Evolutionary conservation across 2,113 vertebrate genomes (phyloP).

Genomic region (Hippocampus abdominalis): DNA sequence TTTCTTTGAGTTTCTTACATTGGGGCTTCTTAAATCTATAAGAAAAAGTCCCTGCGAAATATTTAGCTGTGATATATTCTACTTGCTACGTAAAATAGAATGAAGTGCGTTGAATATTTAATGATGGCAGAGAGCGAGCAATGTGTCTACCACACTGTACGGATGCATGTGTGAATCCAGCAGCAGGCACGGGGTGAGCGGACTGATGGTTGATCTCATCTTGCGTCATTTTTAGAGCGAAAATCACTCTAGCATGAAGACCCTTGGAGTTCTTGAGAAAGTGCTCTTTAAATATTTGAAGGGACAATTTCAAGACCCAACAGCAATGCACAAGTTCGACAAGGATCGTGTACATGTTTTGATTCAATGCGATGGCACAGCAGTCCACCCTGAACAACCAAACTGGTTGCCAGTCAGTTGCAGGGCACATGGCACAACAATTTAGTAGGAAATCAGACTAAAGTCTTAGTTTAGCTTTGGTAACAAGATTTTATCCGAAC

Average conservation of each 20-base stretch:
- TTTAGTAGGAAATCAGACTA: background rate
- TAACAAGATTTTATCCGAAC: background rate
- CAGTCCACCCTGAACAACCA: no score
- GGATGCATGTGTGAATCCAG: background rate
- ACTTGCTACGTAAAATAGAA: background rate
- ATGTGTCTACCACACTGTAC: background rate
- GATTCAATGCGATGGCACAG: background rate
- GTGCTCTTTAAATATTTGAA: slow-evolving; percentile 10
- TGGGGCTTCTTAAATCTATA: background rate
- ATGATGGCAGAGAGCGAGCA: background rate
- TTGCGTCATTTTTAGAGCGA: background rate
- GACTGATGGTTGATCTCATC: background rate
- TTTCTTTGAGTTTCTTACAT: background rate
- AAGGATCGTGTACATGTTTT: background rate
- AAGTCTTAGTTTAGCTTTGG: background rate
- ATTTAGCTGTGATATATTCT: background rate
- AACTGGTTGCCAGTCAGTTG: no score
- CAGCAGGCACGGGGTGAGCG: background rate
- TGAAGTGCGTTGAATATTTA: slow-evolving; percentile 4
- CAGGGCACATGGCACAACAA: background rate
- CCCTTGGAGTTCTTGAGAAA: slow-evolving; percentile 1
- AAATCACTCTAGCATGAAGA: background rate
- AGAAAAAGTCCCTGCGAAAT: background rate
- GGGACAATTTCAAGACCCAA: background rate
- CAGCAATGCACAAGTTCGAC: background rate